These are phyloP conservation scores for Synaphobranchus kaupii DNA, from an alignment of 2,797 vertebrate species.

Conservation along the genomic window DNA sequence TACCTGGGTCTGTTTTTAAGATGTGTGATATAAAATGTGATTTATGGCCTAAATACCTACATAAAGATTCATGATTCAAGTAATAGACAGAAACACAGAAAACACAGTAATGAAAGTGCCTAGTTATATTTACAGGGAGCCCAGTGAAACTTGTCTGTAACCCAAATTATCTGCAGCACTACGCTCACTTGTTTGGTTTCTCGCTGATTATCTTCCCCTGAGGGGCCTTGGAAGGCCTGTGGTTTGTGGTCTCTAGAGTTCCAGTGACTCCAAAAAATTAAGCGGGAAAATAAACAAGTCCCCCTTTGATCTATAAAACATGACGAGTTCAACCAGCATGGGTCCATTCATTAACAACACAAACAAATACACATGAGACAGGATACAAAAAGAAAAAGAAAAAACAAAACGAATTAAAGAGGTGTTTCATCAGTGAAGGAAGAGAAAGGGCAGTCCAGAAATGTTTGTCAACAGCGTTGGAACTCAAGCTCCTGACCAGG, in stretches of 20 bases:
- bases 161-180: constrained; percentile 28
- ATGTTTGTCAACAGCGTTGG: not conserved
- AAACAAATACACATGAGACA: constrained; percentile 46
- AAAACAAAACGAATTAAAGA: constrained; percentile 38
- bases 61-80: not conserved
- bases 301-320: constrained; percentile 67
- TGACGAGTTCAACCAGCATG: constrained; percentile 49
- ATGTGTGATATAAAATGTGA: not conserved
- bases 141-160: constrained; percentile 15
- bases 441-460: not conserved
- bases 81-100: not conserved
- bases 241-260: constrained; percentile 40
- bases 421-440: constrained; percentile 16
- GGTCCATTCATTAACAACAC: constrained; percentile 54
- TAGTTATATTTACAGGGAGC: constrained; percentile 27
- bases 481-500: not conserved
- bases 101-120: not conserved
- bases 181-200: not conserved
- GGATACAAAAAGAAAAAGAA: constrained; percentile 42
- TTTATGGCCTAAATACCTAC: not conserved
- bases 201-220: constrained; percentile 6
- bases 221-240: not conserved
- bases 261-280: constrained; percentile 49
- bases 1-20: no score
- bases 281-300: constrained; percentile 40